Evolutionary conservation across 2,113 vertebrate species (phyloP), one percentile per base, ranked within the genome.

Genomic region (Stigmatopora nigra): DNA sequence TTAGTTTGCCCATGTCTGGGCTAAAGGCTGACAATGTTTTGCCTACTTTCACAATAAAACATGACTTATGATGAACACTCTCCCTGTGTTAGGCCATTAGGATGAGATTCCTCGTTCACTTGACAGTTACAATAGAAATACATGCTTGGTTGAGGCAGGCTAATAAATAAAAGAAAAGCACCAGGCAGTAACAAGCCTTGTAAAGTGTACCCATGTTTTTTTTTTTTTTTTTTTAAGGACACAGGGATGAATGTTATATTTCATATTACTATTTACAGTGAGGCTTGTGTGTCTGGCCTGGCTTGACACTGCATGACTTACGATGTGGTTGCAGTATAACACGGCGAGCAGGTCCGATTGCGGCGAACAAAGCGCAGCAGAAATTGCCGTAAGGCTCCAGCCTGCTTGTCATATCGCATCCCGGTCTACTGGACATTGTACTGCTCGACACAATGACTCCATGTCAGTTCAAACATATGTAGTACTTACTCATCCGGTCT

Each of bases 141-240:
- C 79, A 82, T 82, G 84, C 77, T 77, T 70, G 19, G 4, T 53
- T 31, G 65, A 70, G 86, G 87, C 85, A 84, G 83, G 75, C 83
- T 76, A 84, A 90, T 88, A 86, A 89, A 90, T 88, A 91, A 88
- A 85, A 87, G 72, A 87, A 79, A 86, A 86, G 82, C 81, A 80
- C 51, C 64, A 76, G 78, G 82, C 83, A 88, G 85, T 87, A 87
- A 87, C 82, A 84, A 88, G 84, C 84, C 79, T 52, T 77, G 78
- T 87, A 87, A 90, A 89, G 78, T 80, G 80, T 76, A 82, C 78
- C 84, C 84, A 75, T 87, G 88, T 89, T 87, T 49, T 49, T 48
- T 8, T 49, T 19, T 19, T 89, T 87, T 49, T 49, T 48, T 8
- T 49, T 19, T 19, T 14, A 55, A 55, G 52, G 12, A 11, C 10